Conservation (phyloP, 2,113 vertebrate species). For the mouse (Mus musculus) region GRCm39 chr7:125041001-125041500, state of each 20-base stretch:
- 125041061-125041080: too few species aligned
- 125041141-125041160: neutral
- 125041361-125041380: neutral
- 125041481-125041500: constrained; percentile 28
- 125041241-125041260: constrained; percentile 48
- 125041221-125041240: neutral
- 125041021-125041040: neutral
- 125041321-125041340: constrained; percentile 69
- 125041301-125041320: constrained; percentile 54
- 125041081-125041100: neutral
- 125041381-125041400: constrained; percentile 48
- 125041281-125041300: constrained; percentile 67
- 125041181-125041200: neutral
- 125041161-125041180: neutral
- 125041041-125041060: neutral
- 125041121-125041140: neutral
- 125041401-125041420: constrained; percentile 2
- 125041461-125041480: neutral
- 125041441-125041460: constrained; percentile 39
- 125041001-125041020: neutral
- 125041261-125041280: constrained; percentile 64
- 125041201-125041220: constrained; percentile 17
- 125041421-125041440: constrained; percentile 50
- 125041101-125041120: neutral
- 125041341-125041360: constrained; percentile 63